These are phyloP conservation scores for Tetragonula carbonaria DNA, from an alignment of 2,888 invertebrate species.

Conservation along the genomic window DNA sequence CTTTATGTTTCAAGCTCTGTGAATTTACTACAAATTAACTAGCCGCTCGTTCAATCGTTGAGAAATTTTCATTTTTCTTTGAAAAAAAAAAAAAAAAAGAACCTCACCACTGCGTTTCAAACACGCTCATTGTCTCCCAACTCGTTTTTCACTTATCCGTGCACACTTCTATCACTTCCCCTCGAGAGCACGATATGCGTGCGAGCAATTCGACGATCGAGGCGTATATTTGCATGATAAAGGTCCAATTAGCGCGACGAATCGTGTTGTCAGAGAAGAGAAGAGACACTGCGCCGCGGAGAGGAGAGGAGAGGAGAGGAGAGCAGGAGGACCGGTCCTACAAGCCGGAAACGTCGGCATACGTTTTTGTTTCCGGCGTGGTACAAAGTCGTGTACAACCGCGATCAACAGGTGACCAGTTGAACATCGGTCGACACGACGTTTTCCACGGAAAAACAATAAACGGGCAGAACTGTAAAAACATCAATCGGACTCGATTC, in stretches of 20 bases:
- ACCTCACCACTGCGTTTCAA: neutral
- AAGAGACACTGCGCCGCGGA: neutral
- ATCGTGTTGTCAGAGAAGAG: slow-evolving; percentile 20
- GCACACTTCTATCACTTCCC: no score
- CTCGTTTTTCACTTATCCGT: neutral
- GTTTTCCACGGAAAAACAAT: slow-evolving; percentile 41
- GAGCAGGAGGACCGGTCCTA: slow-evolving; percentile 38
- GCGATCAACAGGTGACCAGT: slow-evolving; percentile 72
- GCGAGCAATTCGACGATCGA: slow-evolving; percentile 15
- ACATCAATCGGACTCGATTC: neutral
- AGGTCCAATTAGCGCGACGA: slow-evolving; percentile 47
- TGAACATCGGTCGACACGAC: slow-evolving; percentile 64
- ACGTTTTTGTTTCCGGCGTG: slow-evolving; percentile 66
- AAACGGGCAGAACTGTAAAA: slow-evolving; percentile 16
- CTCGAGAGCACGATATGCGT: neutral
- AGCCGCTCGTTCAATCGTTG: no score
- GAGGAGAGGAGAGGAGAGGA: slow-evolving; percentile 17
- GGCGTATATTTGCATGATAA: slow-evolving; percentile 54
- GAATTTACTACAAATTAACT: no score
- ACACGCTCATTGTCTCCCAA: neutral
- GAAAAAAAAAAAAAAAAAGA: no score
- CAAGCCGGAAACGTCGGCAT: slow-evolving; percentile 57
- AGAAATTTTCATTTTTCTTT: no score
- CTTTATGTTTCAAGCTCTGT: no score
- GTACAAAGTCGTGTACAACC: slow-evolving; percentile 44